These are phyloP conservation scores for Picathartes gymnocephalus DNA, from an alignment of 2,113 vertebrate species.

Conservation along the genomic window DNA sequence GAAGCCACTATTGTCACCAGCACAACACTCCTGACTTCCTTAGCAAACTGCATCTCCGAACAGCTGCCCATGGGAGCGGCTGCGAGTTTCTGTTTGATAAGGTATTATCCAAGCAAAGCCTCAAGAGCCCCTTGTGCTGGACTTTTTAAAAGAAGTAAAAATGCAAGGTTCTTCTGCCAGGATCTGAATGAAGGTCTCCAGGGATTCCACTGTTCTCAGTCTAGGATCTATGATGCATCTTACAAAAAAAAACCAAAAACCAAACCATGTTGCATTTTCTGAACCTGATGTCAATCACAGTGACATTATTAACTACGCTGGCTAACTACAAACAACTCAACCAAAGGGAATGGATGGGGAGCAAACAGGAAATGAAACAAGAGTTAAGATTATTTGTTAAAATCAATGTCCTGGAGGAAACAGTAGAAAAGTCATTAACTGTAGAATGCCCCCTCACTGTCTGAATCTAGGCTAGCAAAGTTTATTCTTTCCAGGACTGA, in stretches of 20 bases:
- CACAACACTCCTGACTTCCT: background rate
- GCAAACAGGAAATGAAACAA: background rate
- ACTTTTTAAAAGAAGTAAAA: background rate
- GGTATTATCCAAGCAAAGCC: background rate
- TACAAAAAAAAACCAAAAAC: background rate
- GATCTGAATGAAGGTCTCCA: background rate
- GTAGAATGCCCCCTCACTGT: background rate
- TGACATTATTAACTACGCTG: background rate
- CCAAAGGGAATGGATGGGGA: background rate
- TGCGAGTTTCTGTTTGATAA: background rate
- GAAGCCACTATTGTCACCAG: background rate
- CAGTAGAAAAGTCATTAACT: background rate
- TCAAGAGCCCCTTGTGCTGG: background rate
- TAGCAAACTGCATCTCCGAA: background rate
- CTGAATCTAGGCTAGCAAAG: background rate
- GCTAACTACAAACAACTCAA: background rate
- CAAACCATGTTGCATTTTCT: background rate
- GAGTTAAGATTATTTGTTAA: background rate
- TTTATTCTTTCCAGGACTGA: background rate
- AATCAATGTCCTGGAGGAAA: background rate
- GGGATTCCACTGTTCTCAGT: background rate
- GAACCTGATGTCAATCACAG: background rate
- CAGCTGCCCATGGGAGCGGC: rapidly evolving
- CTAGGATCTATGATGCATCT: background rate
- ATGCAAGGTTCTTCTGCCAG: background rate